A percentile compares a stretch with the other conserved stretches of the same genome.
phyloP scores from a whole-genome alignment of 2,113 vertebrate species.

The Psammodynastes pulverulentus region DNA sequence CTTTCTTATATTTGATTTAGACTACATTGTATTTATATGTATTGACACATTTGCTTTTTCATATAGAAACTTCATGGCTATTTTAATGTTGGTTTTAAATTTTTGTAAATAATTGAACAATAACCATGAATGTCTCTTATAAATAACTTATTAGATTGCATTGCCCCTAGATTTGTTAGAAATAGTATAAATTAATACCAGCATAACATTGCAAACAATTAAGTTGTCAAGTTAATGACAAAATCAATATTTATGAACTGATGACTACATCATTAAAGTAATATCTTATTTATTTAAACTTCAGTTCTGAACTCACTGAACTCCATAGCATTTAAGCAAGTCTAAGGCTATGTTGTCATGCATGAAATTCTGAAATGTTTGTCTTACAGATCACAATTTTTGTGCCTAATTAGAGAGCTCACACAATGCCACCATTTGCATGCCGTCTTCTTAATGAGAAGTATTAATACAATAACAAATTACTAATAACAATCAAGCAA shows the following conservation, averaged over 20 bases:
- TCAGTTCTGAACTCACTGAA: background rate
- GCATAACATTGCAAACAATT: background rate
- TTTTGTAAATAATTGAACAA: background rate
- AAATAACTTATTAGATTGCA: background rate
- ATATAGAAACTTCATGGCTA: background rate
- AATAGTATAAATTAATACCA: background rate
- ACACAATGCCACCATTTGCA: background rate
- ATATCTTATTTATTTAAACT: background rate
- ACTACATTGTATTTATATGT: background rate
- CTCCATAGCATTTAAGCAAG: background rate
- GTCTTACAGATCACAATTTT: background rate
- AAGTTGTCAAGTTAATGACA: background rate
- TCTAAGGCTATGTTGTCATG: background rate
- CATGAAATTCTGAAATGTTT: background rate
- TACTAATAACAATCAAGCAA: constrained; percentile 7
- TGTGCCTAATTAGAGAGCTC: background rate
- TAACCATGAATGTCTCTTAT: background rate
- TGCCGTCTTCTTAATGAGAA: background rate
- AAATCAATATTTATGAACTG: background rate
- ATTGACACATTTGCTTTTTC: too few species aligned
- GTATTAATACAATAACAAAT: background rate
- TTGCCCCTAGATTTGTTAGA: background rate
- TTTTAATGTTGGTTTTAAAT: background rate
- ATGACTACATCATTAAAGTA: background rate
- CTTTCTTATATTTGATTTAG: background rate